phyloP scores from a whole-genome alignment of 2,888 invertebrate species.

The Temnothorax unifasciatus region DNA sequence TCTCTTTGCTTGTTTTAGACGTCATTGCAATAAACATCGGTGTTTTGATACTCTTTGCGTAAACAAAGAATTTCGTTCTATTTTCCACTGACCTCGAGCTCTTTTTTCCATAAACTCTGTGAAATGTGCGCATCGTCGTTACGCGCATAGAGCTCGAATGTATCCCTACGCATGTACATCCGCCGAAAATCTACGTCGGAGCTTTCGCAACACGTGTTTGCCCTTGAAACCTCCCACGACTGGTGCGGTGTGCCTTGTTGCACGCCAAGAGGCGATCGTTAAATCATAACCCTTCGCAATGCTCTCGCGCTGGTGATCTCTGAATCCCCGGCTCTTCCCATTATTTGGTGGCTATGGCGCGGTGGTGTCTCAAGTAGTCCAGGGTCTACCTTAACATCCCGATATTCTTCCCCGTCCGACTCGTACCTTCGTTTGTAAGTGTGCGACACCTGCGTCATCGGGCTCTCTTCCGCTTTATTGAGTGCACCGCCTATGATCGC shows the following conservation, averaged over 20 bases:
- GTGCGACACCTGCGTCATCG: slow-evolving; percentile 48
- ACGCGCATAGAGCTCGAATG: not conserved
- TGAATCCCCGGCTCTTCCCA: slow-evolving; percentile 4
- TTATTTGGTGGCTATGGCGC: not conserved
- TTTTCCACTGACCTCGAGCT: not conserved
- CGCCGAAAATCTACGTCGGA: slow-evolving; percentile 32
- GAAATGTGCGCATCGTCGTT: not conserved
- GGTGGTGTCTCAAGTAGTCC: slow-evolving; percentile 3
- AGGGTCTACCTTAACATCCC: not conserved
- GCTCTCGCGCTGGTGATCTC: slow-evolving; percentile 38
- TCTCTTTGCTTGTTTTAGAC: not conserved
- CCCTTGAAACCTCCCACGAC: slow-evolving; percentile 60
- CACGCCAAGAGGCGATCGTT: slow-evolving; percentile 46
- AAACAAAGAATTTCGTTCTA: not conserved
- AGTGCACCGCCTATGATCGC: slow-evolving; percentile 26
- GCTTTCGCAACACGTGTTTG: slow-evolving; percentile 62
- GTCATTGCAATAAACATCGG: not conserved
- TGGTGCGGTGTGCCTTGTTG: slow-evolving; percentile 20
- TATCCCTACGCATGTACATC: not conserved
- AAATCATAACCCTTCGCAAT: slow-evolving; percentile 56
- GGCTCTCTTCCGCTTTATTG: slow-evolving; percentile 48
- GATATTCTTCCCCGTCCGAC: not conserved
- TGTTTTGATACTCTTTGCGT: not conserved
- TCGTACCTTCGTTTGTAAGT: slow-evolving; percentile 15
- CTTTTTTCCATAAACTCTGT: not conserved